Evolutionary conservation across 2,113 vertebrate species (phyloP).

Genomic region (Numenius arquata): DNA sequence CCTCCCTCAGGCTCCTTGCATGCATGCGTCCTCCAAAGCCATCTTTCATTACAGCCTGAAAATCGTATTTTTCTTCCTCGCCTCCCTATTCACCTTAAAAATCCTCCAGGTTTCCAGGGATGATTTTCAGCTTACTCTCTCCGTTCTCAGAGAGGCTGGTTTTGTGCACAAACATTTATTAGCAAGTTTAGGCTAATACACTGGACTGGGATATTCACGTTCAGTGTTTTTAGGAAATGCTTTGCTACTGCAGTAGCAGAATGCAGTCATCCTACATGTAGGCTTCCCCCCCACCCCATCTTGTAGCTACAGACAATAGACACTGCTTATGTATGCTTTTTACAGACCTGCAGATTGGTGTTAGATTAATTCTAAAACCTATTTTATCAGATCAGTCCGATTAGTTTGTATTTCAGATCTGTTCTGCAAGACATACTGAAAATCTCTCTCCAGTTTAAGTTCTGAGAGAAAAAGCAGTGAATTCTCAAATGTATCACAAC

Average conservation of each 20-base stretch:
- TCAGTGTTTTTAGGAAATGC: neutral
- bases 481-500: neutral
- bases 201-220: neutral
- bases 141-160: neutral
- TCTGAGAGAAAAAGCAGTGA: neutral
- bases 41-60: neutral
- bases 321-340: neutral
- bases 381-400: constrained; percentile 3
- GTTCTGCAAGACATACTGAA: neutral
- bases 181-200: neutral
- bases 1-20: constrained; percentile 1
- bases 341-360: constrained; percentile 1
- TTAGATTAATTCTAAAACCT: constrained; percentile 18
- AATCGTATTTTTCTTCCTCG: neutral
- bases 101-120: neutral
- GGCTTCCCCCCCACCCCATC: neutral
- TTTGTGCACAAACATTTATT: neutral
- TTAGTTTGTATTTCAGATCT: neutral
- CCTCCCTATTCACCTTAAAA: neutral
- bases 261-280: neutral
- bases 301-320: neutral
- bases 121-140: neutral
- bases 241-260: neutral
- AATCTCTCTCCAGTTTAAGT: neutral
- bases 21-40: neutral